Conservation (phyloP, 2,113 vertebrate species). For the Accipiter virgatus region DNA sequence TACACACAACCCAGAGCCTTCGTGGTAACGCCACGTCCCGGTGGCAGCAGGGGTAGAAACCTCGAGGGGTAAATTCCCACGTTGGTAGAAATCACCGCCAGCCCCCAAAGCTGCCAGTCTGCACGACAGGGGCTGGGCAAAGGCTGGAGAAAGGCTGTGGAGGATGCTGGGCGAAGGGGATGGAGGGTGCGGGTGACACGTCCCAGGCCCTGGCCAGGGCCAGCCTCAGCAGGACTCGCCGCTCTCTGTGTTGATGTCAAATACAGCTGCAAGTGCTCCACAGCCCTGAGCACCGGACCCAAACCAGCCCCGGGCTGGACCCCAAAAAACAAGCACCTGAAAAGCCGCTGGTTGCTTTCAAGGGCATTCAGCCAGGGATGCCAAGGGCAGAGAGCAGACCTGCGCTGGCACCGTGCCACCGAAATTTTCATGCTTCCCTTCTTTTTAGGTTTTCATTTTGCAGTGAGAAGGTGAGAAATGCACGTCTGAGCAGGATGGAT, state of each 20-base stretch:
- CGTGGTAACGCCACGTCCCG: rapidly evolving
- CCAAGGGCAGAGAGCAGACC: not conserved
- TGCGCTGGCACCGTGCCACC: not conserved
- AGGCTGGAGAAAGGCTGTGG: not conserved
- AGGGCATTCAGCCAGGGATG: not conserved
- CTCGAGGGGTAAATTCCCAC: not conserved
- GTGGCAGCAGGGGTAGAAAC: not conserved
- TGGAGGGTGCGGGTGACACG: not conserved
- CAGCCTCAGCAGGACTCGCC: not conserved
- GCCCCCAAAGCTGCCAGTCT: not conserved
- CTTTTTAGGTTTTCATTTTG: not conserved
- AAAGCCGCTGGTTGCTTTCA: not conserved
- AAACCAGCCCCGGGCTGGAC: not conserved
- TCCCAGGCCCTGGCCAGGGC: not conserved
- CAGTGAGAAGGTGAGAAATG: not conserved
- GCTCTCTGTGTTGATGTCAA: conserved; percentile 37
- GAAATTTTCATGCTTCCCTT: not conserved
- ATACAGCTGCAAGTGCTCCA: not conserved
- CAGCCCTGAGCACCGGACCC: not conserved
- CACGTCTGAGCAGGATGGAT: not conserved
- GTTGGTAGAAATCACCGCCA: not conserved
- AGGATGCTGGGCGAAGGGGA: not conserved
- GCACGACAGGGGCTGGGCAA: not conserved
- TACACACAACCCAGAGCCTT: not conserved
- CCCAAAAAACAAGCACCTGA: rapidly evolving